Evolutionary conservation across 2,113 vertebrate species (phyloP).

Genomic region (Hemichromis elongatus): DNA sequence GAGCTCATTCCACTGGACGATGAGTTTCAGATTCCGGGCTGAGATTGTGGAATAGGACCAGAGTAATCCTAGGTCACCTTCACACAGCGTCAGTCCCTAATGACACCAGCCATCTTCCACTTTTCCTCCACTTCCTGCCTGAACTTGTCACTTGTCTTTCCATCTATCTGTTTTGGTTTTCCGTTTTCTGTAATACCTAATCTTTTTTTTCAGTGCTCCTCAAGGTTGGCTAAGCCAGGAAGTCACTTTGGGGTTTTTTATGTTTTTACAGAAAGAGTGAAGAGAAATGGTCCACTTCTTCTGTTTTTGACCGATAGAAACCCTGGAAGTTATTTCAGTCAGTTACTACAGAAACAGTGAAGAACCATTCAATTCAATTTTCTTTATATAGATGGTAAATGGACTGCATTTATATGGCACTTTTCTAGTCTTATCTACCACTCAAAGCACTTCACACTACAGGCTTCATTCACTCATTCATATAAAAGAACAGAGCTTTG

Average conservation of each 20-base stretch:
- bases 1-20: conserved; percentile 40
- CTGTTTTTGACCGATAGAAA: not conserved
- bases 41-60: conserved; percentile 53
- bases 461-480: not conserved
- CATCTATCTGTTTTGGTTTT: not conserved
- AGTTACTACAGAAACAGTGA: not conserved
- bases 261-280: not conserved
- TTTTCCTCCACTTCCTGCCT: not conserved
- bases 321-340: not conserved
- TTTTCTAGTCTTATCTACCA: not conserved
- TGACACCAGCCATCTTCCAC: not conserved
- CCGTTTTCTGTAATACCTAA: not conserved
- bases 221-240: not conserved
- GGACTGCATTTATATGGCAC: not conserved
- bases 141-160: not conserved
- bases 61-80: conserved; percentile 68
- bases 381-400: not conserved
- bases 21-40: conserved; percentile 50
- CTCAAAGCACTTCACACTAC: not conserved
- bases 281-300: not conserved
- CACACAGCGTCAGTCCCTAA: conserved; percentile 19
- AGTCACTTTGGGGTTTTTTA: not conserved
- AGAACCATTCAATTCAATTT: not conserved
- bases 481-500: not conserved
- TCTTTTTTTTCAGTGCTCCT: not conserved